A percentile compares a stretch with the other conserved stretches of the same genome.
Conservation (phyloP, 2,113 vertebrate genomes). For the Indri indri region DNA sequence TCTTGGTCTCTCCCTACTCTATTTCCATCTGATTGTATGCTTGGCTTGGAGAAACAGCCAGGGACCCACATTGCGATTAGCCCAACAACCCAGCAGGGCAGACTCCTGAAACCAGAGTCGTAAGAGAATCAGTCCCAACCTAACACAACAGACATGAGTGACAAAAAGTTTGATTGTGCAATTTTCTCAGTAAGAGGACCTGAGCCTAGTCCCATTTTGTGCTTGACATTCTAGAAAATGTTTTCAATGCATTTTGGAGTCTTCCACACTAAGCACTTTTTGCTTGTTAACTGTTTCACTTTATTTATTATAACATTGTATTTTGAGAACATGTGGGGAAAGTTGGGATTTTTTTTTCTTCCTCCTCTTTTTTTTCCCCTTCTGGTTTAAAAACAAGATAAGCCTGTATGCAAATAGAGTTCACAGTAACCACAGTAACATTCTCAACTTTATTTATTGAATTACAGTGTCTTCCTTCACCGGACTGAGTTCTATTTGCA, state of each 20-base stretch:
- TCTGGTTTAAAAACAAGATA: slow-evolving; percentile 75
- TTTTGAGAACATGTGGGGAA: slow-evolving; percentile 27
- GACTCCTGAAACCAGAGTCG: background rate
- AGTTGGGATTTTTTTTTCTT: slow-evolving; percentile 52
- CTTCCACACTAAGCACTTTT: slow-evolving; percentile 24
- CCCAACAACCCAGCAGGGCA: background rate
- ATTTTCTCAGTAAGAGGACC: slow-evolving; percentile 47
- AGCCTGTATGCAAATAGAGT: slow-evolving; percentile 68
- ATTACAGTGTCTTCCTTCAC: slow-evolving; percentile 48
- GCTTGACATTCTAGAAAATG: background rate
- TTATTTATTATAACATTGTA: background rate
- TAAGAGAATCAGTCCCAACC: background rate
- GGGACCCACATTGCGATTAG: background rate
- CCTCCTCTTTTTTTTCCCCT: background rate
- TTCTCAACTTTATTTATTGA: slow-evolving; percentile 61
- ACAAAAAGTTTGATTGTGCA: slow-evolving; percentile 32
- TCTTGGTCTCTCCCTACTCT: too few relatives aligned
- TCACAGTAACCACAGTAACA: slow-evolving; percentile 46
- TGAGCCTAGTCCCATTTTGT: background rate
- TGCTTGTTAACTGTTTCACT: background rate
- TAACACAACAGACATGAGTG: background rate
- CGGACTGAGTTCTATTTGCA: slow-evolving; percentile 58
- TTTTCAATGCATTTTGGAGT: background rate
- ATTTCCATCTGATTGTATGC: background rate
- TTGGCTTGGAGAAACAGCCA: background rate